Percentiles rank a stretch among this genome's conserved stretches.
phyloP scores from a whole-genome alignment of 2,888 invertebrate species.

The Seira musarum region DNA sequence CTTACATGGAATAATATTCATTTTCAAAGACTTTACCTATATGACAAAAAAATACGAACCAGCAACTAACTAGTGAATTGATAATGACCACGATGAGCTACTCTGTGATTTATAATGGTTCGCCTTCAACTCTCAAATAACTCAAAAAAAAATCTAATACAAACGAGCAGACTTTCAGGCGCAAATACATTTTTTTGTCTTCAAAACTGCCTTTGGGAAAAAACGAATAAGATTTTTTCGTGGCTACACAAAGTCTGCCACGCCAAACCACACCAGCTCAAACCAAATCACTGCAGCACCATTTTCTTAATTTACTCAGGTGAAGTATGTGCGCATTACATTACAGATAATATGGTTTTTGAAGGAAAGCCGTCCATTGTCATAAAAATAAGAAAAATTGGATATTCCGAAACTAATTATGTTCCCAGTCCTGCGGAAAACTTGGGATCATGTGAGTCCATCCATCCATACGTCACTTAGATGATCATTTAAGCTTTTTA shows the following conservation, averaged over 20 bases:
- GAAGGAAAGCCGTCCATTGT: no score
- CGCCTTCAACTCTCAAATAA: slow-evolving; percentile 10
- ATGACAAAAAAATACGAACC: background rate
- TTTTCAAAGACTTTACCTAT: background rate
- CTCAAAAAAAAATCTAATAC: background rate
- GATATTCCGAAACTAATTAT: no score
- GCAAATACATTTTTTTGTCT: slow-evolving; percentile 7
- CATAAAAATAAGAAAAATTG: no score
- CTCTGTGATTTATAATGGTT: slow-evolving; percentile 7
- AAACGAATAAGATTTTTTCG: background rate
- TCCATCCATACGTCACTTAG: no score
- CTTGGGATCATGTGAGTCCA: no score
- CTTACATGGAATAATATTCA: background rate
- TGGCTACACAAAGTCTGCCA: slow-evolving; percentile 1
- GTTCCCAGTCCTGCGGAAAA: no score
- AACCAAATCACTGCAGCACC: no score
- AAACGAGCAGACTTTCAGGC: background rate
- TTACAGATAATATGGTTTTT: no score
- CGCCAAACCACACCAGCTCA: background rate
- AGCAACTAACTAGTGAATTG: background rate
- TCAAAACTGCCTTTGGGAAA: background rate
- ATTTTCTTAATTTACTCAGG: slow-evolving; percentile 4
- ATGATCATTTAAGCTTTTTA: no score
- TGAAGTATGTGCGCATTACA: background rate
- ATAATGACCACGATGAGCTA: background rate